Percentiles rank a stretch among this genome's conserved stretches.
These are phyloP conservation scores for Lanius ludovicianus DNA, from an alignment of 2,113 vertebrate species.

Conservation along the genomic window DNA sequence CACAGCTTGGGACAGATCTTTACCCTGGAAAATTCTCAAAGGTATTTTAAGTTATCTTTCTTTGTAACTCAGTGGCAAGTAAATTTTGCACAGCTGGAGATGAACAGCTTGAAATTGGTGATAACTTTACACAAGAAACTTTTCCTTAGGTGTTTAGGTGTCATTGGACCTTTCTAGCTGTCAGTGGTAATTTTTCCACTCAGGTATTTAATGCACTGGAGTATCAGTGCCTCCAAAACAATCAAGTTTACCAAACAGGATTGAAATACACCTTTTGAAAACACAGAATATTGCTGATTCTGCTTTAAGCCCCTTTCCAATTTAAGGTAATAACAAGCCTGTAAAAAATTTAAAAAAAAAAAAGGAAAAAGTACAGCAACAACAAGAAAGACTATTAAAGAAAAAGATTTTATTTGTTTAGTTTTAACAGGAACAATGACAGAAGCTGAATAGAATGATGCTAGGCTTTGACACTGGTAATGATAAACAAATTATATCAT, in stretches of 20 bases:
- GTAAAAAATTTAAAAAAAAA: rapidly evolving
- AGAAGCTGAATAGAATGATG: neutral
- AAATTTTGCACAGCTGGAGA: neutral
- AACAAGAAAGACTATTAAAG: neutral
- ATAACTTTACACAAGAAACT: neutral
- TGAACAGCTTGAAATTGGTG: neutral
- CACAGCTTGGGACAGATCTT: neutral
- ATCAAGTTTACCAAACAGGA: neutral
- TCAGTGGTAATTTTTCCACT: neutral
- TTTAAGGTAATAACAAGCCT: neutral
- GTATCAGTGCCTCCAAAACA: neutral
- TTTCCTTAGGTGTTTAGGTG: neutral
- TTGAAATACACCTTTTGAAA: neutral
- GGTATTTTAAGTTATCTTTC: neutral
- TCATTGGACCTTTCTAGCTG: neutral
- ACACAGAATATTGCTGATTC: neutral
- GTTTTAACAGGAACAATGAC: neutral
- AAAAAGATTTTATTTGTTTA: neutral
- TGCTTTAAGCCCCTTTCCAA: neutral
- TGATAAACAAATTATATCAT: neutral
- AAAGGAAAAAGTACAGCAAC: neutral
- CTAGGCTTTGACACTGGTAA: neutral
- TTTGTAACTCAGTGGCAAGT: neutral
- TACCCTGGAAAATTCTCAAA: neutral
- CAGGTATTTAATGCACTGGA: neutral